Percentiles rank a stretch among this genome's conserved stretches.
phyloP scores from a whole-genome alignment of 2,113 vertebrate genomes.

The Salvelinus alpinus region DNA sequence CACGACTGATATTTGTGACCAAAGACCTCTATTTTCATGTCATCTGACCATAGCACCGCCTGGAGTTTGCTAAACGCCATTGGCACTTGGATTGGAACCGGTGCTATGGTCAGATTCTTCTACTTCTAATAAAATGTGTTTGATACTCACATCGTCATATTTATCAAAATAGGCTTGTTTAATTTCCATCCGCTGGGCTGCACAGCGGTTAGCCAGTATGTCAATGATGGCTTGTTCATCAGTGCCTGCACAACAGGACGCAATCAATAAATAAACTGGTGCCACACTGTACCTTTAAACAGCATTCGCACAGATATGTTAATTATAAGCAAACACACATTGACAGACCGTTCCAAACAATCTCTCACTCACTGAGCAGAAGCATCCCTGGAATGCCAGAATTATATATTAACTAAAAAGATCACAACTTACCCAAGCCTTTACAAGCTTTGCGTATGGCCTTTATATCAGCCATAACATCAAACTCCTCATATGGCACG shows the following conservation, averaged over 20 bases:
- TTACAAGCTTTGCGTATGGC: constrained; percentile 81
- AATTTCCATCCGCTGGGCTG: constrained; percentile 71
- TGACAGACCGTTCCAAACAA: background rate
- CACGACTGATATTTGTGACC: no score
- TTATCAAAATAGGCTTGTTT: constrained; percentile 79
- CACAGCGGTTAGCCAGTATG: constrained; percentile 74
- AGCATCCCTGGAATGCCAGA: background rate
- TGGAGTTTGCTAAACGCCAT: no score
- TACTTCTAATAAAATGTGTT: background rate
- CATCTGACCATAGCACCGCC: no score
- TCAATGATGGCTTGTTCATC: constrained; percentile 79
- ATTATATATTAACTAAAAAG: background rate
- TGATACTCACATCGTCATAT: constrained; percentile 76
- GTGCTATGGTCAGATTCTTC: no score
- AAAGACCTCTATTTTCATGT: no score
- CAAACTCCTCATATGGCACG: constrained; percentile 72
- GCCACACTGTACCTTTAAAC: background rate
- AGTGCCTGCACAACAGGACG: constrained; percentile 61
- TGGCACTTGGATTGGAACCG: no score
- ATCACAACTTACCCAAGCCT: constrained; percentile 68
- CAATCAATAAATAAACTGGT: background rate
- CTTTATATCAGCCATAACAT: constrained; percentile 77
- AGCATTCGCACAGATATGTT: background rate
- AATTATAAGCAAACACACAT: background rate
- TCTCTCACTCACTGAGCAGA: background rate